These are phyloP conservation scores for Natator depressus DNA, from an alignment of 2,113 vertebrate genomes.

Conservation along the genomic window DNA sequence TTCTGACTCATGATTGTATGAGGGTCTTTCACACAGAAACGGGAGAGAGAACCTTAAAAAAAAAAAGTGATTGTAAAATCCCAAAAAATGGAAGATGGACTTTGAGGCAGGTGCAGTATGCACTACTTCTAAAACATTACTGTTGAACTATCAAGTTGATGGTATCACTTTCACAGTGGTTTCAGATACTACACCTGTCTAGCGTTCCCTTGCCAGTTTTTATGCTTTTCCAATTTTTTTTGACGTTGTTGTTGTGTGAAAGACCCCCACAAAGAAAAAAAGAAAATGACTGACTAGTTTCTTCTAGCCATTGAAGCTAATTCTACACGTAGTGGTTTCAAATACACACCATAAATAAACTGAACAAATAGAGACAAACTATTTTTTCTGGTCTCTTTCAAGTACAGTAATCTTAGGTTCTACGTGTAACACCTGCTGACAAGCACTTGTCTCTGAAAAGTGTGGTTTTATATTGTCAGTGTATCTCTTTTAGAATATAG, in stretches of 20 bases:
- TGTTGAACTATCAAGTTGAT: not conserved
- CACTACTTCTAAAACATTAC: not conserved
- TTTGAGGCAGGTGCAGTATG: constrained; percentile 53
- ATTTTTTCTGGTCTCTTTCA: not conserved
- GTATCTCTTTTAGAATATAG: not conserved
- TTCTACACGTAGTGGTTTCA: not conserved
- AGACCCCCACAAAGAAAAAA: not conserved
- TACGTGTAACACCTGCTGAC: not conserved
- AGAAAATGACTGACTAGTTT: not conserved
- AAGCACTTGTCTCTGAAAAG: not conserved
- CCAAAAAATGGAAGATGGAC: constrained; percentile 29
- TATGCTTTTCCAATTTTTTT: not conserved
- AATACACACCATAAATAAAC: not conserved
- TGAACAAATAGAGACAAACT: not conserved
- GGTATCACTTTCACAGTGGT: not conserved
- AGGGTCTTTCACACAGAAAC: constrained; percentile 39
- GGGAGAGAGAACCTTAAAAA: not conserved
- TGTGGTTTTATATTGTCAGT: not conserved
- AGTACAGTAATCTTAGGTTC: not conserved
- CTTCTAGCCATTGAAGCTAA: not conserved
- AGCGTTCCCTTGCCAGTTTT: not conserved
- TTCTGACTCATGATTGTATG: constrained; percentile 35
- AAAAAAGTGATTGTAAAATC: constrained; percentile 50
- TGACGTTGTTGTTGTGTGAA: not conserved
- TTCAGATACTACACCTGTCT: not conserved